Evolutionary conservation across 2,797 vertebrate genomes (phyloP), one percentile per base, ranked within the genome.

Genomic region (Selene dorsalis): DNA sequence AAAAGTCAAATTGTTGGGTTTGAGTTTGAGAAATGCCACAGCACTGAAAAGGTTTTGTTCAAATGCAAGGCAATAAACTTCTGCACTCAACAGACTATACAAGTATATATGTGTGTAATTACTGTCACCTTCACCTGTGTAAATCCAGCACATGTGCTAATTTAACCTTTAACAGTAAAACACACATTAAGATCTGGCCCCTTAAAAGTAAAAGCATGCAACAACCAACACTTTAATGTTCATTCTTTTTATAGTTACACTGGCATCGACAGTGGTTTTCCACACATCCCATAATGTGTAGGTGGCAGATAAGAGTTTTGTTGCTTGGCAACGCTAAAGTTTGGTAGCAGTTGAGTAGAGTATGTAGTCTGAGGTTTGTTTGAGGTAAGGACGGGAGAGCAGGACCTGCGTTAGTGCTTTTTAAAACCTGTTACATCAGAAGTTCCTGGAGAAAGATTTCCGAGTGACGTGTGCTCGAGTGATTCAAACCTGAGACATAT

Each of bases 261-360:
- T 69, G 72, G 59, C 74, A 67, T 32, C 66, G 84, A 62, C 76
- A 69, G 70, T 45, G 6, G 70, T 84, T 88, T 83, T 82, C 84
- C 80, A 87, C 90, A 86, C 62, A 89, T 88, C 84, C 89, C 87
- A 89, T 90, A 91, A 90, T 83, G 91, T 92, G 90, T 93, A 90
- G 92, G 93, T 85, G 91, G 89, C 24, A 81, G 70, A 86, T 80
- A 73, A 88, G 84, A 86, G 86, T 84, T 75, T 60, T 73, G 93
- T 93, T 93, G 92, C 93, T 71, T 85, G 73, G 94, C 89, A 94
- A 93, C 93, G 63, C 76, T 80, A 61, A 87, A 80, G 75, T 88
- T 89, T 84, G 66, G 67, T 73, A 82, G 79, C 79, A 75, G 75
- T 75, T 73, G 58, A 80, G 69, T 73, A 66, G 53, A 79, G 75